Base-by-base conservation (phyloP, 2,888 invertebrate genomes). In the Calephelis perditalis region DNA sequence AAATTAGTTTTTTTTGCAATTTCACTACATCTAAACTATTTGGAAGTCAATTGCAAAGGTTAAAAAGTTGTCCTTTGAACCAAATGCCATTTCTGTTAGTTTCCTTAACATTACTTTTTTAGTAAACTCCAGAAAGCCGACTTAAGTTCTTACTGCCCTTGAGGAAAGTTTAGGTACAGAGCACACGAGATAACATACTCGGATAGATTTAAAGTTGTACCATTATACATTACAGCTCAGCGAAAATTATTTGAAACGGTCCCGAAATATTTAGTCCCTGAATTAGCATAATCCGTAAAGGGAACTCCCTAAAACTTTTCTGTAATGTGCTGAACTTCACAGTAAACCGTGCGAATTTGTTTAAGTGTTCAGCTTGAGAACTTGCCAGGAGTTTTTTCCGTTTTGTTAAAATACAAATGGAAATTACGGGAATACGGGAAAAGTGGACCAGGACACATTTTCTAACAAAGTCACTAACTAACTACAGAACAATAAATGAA, bases 181-280 rank as follows among this genome's bases (percentile, higher is more conserved):
- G 57, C 64, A 61, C 62, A 62, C 49, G 60, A 64, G 64, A 65
- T 63, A 66, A 62, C 73, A 71, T 64, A 68, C 78, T 76, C 8
- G 40, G 40, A 40, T 40, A 75, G 80, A 77, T 76, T 78, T 74
- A 73, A 79, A 81, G 72, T 81, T 80, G 77, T 77, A 72, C 70
- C 76, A 73, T 78, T 78, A 76, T 73, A 74, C 72, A 72, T 75
- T 77, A 72, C 68, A 75, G 77, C 73, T 72, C 70, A 67, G 71
- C 72, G 75, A 75, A 82, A 82, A 86, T 86, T 81, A 82, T 85
- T 85, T 81, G 77, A 77, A 84, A 85, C 76, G 82, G 76, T 76
- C 77, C 72, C 75, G 74, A 82, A 84, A 84, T 82, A 83, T 85
- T 83, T 79, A 75, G 75, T 67, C 77, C 75, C 68, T 68, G 72